Conservation (phyloP, 2,888 invertebrate genomes). For the Lycophotia porphyrea region DNA sequence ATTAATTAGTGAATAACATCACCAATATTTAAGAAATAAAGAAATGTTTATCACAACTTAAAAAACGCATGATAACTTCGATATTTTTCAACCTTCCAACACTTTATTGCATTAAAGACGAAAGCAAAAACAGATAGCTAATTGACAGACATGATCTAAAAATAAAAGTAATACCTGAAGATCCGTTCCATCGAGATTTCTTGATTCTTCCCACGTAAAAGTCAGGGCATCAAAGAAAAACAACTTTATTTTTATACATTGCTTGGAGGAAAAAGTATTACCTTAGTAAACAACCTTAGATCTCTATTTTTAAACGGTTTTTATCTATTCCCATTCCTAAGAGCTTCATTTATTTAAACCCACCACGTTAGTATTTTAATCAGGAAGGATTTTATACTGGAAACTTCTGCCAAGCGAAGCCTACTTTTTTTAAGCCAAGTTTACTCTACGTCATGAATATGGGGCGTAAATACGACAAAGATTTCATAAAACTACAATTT, state of each 20-base stretch:
- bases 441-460: background rate
- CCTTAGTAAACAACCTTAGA: background rate
- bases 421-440: background rate
- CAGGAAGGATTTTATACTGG: background rate
- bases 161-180: background rate
- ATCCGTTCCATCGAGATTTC: background rate
- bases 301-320: conserved; percentile 11
- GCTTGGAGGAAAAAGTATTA: background rate
- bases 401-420: background rate
- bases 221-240: background rate
- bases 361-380: background rate
- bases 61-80: background rate
- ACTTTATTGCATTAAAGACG: background rate
- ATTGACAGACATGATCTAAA: background rate
- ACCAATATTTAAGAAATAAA: background rate
- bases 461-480: background rate
- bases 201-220: background rate
- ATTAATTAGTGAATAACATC: background rate
- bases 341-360: background rate
- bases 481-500: background rate
- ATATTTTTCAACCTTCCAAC: background rate
- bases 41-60: background rate
- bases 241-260: conserved; percentile 3
- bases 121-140: background rate
- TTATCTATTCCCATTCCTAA: background rate